Evolutionary conservation across 1,140 invertebrate genomes (phyloP), one percentile per base, ranked within the genome.

Genomic region (Aleiodes sp.): DNA sequence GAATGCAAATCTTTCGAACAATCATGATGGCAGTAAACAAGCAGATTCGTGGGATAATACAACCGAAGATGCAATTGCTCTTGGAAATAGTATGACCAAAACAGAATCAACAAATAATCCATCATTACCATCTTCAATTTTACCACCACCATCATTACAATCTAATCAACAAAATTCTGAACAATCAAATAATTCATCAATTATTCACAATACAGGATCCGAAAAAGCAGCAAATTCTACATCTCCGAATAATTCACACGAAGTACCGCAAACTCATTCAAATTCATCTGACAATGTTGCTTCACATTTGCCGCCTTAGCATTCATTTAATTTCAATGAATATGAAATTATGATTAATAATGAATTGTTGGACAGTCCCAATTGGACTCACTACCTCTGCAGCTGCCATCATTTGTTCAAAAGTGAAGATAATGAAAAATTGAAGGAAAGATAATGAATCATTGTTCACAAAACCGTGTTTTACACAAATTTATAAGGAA

Each of bases 251-350:
- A 19, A 66, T 14, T 28, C 33, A 4, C 43, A 60, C 37, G 62
- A 71, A 39, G 35, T 33, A 10, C 24, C 24, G 2, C 24, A 56
- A 56, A 26, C 46, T n/a, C 41, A 62, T 26, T 66, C 80, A 26
- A 80, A 82, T 28, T 82, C 83, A 39, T 80, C 83, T 10, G 84
- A 86, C 62, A 84, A 81, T 64, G 76, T 84, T 73, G 72, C 84
- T 62, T 79, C 85, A 21, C 79, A 83, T 65, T 76, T 86, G 59
- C 84, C 85, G 19, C 83, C 83, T 83, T 86, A 85, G 82, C 85
- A 75, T 76, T 73, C 68, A 74, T 75, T 56, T 59, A 64, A 57
- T 21, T 24, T 59, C 1, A 61, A 35, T 28, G 14, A 59, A 28
- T n/a, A 31, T 14, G 14, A 21, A 31, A n/a, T 14, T 24, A 31